A percentile compares a stretch with the other conserved stretches of the same genome.
Evolutionary conservation across 53 echinoderm and acorn worm species (phyloP).

Genomic region (Temnopleurus reevesii): DNA sequence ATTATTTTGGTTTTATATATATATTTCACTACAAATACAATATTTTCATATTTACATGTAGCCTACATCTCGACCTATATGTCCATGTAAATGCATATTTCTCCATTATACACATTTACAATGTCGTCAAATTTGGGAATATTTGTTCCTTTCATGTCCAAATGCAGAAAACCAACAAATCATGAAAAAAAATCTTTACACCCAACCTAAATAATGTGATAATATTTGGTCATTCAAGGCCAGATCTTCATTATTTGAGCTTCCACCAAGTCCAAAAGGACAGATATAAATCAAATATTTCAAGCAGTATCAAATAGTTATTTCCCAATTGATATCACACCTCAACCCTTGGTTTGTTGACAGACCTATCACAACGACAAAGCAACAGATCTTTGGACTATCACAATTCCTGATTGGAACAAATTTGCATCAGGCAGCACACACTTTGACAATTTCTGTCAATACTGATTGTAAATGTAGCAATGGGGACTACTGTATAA

Average conservation of each 20-base stretch:
- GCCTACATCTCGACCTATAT: too few species aligned
- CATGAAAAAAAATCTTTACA: background rate
- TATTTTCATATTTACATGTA: too few species aligned
- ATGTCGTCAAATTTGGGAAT: too few species aligned
- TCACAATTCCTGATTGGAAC: background rate
- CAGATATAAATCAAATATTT: background rate
- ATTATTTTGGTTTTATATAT: too few species aligned
- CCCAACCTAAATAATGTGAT: background rate
- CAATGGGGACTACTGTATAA: background rate
- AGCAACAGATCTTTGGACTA: background rate
- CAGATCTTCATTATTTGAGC: background rate
- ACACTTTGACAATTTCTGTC: slow-evolving; percentile 2
- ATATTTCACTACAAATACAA: too few species aligned
- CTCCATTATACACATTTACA: too few species aligned
- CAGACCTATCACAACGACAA: background rate
- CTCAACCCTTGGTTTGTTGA: background rate
- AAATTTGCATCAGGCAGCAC: slow-evolving; percentile 20
- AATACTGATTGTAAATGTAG: background rate
- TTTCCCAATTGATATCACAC: background rate
- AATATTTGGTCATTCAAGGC: background rate
- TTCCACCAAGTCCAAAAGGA: background rate
- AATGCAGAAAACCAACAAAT: too few species aligned
- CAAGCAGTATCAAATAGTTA: background rate
- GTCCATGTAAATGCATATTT: too few species aligned
- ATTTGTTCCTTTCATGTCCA: background rate